These are phyloP conservation scores for Charadrius vociferus DNA, from an alignment of 2,113 vertebrate species.

Conservation along the genomic window DNA sequence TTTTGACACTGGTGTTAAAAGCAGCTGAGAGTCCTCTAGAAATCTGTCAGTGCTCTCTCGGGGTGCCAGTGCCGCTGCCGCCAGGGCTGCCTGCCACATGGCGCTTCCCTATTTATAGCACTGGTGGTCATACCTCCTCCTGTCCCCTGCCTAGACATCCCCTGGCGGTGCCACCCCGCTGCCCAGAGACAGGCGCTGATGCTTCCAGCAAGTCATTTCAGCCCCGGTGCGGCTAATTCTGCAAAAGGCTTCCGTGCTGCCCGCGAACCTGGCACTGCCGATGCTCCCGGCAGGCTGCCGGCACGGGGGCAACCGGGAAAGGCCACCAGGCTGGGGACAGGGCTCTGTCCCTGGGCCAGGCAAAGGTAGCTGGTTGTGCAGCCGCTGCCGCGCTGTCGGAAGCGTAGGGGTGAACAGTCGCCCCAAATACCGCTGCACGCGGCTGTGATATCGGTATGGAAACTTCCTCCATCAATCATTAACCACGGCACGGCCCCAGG, in stretches of 20 bases:
- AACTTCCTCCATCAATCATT: not conserved
- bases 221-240: not conserved
- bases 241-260: not conserved
- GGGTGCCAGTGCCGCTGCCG: not conserved
- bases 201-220: rapidly evolving
- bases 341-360: not conserved
- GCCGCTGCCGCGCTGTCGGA: not conserved
- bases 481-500: rapidly evolving
- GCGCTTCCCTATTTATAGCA: not conserved
- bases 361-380: not conserved
- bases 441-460: rapidly evolving
- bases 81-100: not conserved
- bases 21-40: not conserved
- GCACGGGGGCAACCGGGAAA: rapidly evolving
- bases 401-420: not conserved
- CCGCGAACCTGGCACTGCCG: rapidly evolving
- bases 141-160: not conserved
- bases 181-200: not conserved
- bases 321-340: not conserved
- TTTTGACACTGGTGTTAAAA: not conserved
- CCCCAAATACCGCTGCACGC: not conserved
- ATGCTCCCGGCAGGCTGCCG: not conserved
- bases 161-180: not conserved
- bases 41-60: not conserved
- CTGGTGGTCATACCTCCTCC: not conserved